Percentiles rank a stretch among this genome's conserved stretches.
Evolutionary conservation across 2,888 invertebrate species (phyloP).

Genomic region (Acrobasis suavella): DNA sequence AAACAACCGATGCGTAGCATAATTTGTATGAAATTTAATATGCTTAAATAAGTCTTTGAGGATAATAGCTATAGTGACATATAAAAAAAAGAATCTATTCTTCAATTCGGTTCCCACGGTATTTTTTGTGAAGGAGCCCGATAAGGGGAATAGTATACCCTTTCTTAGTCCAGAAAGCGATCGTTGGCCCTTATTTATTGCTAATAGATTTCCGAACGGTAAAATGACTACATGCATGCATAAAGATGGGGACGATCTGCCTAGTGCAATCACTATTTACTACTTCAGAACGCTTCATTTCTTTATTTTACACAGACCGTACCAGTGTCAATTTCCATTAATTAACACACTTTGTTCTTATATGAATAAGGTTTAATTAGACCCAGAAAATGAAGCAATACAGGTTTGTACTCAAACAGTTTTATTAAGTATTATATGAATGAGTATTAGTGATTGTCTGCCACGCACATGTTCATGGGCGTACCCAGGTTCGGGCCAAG

Average conservation of each 20-base stretch:
- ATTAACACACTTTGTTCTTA: slow-evolving; percentile 19
- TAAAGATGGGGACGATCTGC: slow-evolving; percentile 55
- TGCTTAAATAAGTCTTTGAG: slow-evolving; percentile 56
- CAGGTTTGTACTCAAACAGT: neutral
- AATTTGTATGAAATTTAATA: slow-evolving; percentile 51
- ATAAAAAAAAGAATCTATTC: slow-evolving; percentile 72
- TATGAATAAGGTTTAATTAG: slow-evolving; percentile 18
- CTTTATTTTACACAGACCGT: neutral
- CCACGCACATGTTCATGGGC: slow-evolving; percentile 1
- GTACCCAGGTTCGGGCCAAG: too few species aligned
- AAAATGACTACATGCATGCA: slow-evolving; percentile 63
- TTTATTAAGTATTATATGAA: neutral
- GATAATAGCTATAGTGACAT: slow-evolving; percentile 61
- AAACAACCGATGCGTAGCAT: slow-evolving; percentile 33
- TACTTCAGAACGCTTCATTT: neutral
- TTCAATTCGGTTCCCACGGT: slow-evolving; percentile 77
- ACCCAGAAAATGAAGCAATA: slow-evolving; percentile 3
- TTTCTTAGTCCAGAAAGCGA: slow-evolving; percentile 72
- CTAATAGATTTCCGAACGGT: slow-evolving; percentile 75
- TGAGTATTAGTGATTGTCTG: slow-evolving; percentile 1
- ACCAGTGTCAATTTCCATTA: slow-evolving; percentile 21
- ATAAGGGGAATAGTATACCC: slow-evolving; percentile 79
- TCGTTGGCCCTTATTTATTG: slow-evolving; percentile 75
- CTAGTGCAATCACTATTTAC: slow-evolving; percentile 44
- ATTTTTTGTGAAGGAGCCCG: slow-evolving; percentile 73